Evolutionary conservation across 2,888 invertebrate species (phyloP).

Genomic region (Salticus scenicus): DNA sequence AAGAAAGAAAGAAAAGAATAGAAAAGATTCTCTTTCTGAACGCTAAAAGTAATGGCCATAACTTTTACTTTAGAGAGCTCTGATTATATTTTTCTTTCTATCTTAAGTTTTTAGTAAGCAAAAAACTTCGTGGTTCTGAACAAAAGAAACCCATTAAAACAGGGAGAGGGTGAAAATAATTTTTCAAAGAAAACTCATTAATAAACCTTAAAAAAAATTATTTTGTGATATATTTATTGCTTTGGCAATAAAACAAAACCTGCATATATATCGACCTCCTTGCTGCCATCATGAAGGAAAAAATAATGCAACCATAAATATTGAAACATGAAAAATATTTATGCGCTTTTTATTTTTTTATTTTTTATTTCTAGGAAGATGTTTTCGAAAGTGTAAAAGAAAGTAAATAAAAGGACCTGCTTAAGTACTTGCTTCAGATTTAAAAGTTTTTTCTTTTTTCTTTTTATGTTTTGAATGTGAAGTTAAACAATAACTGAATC

Average conservation of each 20-base stretch:
- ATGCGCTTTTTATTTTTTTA: too few species aligned
- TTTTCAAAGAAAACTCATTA: conserved; percentile 29
- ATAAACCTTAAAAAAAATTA: conserved; percentile 35
- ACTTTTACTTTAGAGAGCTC: conserved; percentile 1
- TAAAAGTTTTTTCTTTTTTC: too few species aligned
- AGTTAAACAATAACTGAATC: too few species aligned
- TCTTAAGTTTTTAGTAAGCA: background rate
- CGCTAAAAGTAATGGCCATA: conserved; percentile 4
- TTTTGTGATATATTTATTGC: conserved; percentile 4
- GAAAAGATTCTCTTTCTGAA: background rate
- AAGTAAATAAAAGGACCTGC: too few species aligned
- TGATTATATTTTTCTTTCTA: conserved; percentile 6
- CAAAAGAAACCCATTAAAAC: conserved; percentile 1
- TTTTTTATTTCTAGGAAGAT: background rate
- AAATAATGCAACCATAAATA: too few species aligned
- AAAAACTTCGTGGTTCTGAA: background rate
- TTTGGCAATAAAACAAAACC: background rate
- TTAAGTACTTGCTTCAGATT: too few species aligned
- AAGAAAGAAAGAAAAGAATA: too few species aligned
- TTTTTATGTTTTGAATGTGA: too few species aligned
- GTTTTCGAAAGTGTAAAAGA: too few species aligned
- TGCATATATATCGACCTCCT: background rate
- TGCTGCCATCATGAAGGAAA: background rate
- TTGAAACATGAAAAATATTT: too few species aligned
- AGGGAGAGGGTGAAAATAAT: background rate